Percentiles rank a stretch among this genome's conserved stretches.
These are phyloP conservation scores for Otocyon megalotis DNA, from an alignment of 2,113 vertebrate genomes.

Conservation along the genomic window DNA sequence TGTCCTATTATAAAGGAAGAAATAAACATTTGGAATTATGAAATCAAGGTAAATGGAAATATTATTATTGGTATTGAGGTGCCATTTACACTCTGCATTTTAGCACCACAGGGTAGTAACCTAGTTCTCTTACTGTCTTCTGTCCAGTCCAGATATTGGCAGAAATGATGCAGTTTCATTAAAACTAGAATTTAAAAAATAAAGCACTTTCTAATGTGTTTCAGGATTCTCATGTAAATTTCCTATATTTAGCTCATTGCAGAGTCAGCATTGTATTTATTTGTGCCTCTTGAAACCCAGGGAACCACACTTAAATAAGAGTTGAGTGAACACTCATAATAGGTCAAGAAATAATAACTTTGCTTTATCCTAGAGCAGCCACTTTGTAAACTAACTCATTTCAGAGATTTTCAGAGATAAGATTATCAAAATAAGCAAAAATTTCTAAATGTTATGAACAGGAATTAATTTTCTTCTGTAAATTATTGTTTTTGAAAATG, in stretches of 20 bases:
- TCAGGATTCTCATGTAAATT: background rate
- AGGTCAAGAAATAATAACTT: background rate
- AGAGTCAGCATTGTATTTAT: background rate
- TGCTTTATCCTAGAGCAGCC: background rate
- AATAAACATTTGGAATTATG: constrained; percentile 1
- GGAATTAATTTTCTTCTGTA: background rate
- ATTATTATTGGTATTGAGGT: background rate
- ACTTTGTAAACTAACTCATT: background rate
- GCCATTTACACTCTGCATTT: background rate
- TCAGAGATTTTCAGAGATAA: background rate
- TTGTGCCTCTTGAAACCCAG: background rate
- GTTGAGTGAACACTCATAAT: background rate
- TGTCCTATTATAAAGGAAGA: background rate
- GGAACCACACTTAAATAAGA: background rate
- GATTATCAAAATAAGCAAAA: background rate
- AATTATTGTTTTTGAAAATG: constrained; percentile 61
- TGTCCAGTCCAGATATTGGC: background rate
- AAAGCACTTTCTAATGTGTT: background rate
- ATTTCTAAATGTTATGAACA: constrained; percentile 35
- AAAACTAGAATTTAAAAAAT: background rate
- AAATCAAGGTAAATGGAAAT: constrained; percentile 57
- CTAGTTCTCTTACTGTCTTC: background rate
- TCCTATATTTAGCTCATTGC: background rate
- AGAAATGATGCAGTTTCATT: background rate
- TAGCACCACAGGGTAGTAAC: background rate